A percentile compares a stretch with the other conserved stretches of the same genome.
Evolutionary conservation across 2,888 invertebrate genomes (phyloP).

Genomic region (Abrostola tripartita): DNA sequence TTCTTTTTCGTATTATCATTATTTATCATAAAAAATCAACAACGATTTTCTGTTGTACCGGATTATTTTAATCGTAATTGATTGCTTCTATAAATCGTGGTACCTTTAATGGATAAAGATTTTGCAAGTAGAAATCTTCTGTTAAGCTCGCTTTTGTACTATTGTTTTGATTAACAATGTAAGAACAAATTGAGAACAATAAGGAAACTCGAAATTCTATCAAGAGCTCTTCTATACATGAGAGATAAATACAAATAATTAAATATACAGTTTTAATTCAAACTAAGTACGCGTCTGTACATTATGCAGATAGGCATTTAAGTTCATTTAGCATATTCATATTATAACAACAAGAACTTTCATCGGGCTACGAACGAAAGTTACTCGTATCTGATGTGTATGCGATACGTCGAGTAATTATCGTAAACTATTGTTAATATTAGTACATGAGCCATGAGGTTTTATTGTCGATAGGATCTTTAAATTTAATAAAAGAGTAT

Average conservation of each 20-base stretch:
- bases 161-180: too few relatives aligned
- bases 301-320: constrained; percentile 46
- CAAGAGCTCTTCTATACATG: too few relatives aligned
- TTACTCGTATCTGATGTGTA: constrained; percentile 58
- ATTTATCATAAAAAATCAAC: too few relatives aligned
- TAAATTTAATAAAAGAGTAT: constrained; percentile 15
- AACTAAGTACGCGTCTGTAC: constrained; percentile 45
- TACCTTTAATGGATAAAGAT: too few relatives aligned
- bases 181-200: too few relatives aligned
- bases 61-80: too few relatives aligned
- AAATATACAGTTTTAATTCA: constrained; percentile 35
- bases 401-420: constrained; percentile 49
- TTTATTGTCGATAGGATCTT: constrained; percentile 13
- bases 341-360: constrained; percentile 70
- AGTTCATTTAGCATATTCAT: constrained; percentile 72
- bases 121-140: too few relatives aligned
- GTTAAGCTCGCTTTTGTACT: too few relatives aligned
- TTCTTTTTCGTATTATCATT: neutral
- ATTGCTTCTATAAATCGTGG: too few relatives aligned
- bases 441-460: constrained; percentile 14
- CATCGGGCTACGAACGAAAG: constrained; percentile 70
- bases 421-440: constrained; percentile 33
- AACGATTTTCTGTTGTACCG: too few relatives aligned
- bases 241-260: constrained; percentile 21
- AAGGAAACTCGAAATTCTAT: neutral